These are phyloP conservation scores for Drosophila pullipes DNA, from an alignment of 2,888 invertebrate genomes.

Conservation along the genomic window DNA sequence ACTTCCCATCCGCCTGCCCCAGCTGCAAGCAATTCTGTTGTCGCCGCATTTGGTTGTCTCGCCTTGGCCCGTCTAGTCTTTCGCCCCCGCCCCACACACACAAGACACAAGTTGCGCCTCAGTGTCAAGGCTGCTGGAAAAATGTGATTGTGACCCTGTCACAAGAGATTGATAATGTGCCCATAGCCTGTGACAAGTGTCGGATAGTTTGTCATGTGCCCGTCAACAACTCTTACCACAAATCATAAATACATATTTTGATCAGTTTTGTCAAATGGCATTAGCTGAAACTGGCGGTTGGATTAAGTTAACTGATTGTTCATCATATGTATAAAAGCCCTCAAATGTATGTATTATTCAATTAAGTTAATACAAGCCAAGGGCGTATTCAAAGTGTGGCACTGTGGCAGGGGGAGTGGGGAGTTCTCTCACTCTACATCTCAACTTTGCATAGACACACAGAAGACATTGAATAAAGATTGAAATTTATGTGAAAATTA, in stretches of 20 bases:
- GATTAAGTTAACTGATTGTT: not conserved
- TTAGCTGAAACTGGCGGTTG: constrained; percentile 4
- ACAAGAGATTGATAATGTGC: constrained; percentile 53
- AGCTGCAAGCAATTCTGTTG: constrained; percentile 20
- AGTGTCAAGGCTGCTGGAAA: constrained; percentile 57
- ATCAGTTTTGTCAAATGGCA: constrained; percentile 7
- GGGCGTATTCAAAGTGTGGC: not conserved
- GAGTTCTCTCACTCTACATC: too few species aligned
- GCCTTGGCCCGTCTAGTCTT: not conserved
- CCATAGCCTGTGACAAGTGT: constrained; percentile 26
- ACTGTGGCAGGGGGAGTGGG: accelerated
- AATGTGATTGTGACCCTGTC: constrained; percentile 46
- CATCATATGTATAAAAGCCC: not conserved
- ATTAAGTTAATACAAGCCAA: not conserved
- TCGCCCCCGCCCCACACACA: not conserved
- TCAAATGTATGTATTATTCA: not conserved
- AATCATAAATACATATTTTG: constrained; percentile 3
- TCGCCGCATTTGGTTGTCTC: constrained; percentile 11
- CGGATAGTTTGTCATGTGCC: constrained; percentile 44
- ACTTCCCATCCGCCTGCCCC: constrained; percentile 1
- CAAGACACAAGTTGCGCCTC: constrained; percentile 48
- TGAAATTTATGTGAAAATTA: not conserved
- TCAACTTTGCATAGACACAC: not conserved
- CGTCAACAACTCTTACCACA: constrained; percentile 19
- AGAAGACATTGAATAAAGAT: not conserved